phyloP scores from a whole-genome alignment of 2,113 vertebrate species.

The Odocoileus hemionus region DNA sequence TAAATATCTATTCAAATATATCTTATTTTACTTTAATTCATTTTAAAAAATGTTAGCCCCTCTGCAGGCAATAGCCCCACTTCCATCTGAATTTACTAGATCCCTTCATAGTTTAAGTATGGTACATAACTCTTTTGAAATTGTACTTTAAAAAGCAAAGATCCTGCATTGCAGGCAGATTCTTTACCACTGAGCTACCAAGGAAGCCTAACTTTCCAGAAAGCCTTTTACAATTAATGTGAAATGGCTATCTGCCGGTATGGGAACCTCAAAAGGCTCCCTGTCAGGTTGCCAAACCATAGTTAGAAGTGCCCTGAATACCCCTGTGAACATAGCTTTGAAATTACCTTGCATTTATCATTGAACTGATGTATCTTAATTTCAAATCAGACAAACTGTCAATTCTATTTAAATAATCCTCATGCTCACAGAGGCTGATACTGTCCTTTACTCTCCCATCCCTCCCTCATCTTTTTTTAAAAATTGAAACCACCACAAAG shows the following conservation, averaged over 20 bases:
- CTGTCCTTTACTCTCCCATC: background rate
- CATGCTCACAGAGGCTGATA: background rate
- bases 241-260: background rate
- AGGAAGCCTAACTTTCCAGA: slow-evolving; percentile 19
- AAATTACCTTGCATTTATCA: background rate
- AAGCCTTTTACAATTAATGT: slow-evolving; percentile 14
- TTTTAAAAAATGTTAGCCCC: background rate
- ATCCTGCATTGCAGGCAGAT: background rate
- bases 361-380: background rate
- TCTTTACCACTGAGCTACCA: background rate
- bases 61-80: background rate
- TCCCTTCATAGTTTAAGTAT: background rate
- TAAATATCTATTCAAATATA: background rate
- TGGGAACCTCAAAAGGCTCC: background rate
- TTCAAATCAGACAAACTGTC: slow-evolving; percentile 16
- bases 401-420: slow-evolving; percentile 38
- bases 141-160: slow-evolving; percentile 31
- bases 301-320: background rate
- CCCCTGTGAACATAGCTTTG: background rate
- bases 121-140: slow-evolving; percentile 10
- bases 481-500: background rate
- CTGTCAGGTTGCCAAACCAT: background rate
- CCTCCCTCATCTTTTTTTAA: background rate
- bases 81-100: slow-evolving; percentile 9
- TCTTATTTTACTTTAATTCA: background rate